Percentiles rank a stretch among this genome's conserved stretches.
These are phyloP conservation scores for Merluccius polli DNA, from an alignment of 2,797 vertebrate species.

Conservation along the genomic window DNA sequence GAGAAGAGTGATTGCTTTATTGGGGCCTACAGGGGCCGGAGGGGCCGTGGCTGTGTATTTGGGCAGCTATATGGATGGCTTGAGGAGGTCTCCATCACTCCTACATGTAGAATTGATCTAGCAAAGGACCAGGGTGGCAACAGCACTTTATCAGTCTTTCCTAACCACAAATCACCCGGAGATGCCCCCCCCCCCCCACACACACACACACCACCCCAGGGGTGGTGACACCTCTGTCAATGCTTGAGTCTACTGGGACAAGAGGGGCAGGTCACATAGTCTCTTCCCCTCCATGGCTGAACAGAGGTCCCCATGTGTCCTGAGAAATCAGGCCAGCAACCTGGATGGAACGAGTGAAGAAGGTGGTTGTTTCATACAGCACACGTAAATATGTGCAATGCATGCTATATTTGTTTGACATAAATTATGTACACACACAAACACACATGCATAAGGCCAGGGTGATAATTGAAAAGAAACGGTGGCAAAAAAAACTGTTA, in stretches of 20 bases:
- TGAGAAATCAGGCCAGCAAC: conserved; percentile 17
- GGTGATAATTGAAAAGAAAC: conserved; percentile 26
- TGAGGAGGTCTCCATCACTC: conserved; percentile 74
- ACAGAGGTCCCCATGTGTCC: conserved; percentile 46
- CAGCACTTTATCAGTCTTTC: conserved; percentile 74
- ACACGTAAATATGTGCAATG: too few relatives aligned
- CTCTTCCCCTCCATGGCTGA: conserved; percentile 21
- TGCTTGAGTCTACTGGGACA: conserved; percentile 55
- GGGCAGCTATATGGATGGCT: conserved; percentile 75
- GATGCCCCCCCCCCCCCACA: conserved; percentile 42
- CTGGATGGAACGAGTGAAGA: neutral
- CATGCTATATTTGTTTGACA: too few relatives aligned
- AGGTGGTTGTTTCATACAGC: too few relatives aligned
- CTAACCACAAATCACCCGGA: conserved; percentile 68
- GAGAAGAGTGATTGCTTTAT: conserved; percentile 74
- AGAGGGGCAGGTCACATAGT: conserved; percentile 52
- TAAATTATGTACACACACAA: too few relatives aligned
- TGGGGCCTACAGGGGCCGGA: conserved; percentile 65
- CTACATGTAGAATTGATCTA: conserved; percentile 75
- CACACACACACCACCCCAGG: conserved; percentile 19
- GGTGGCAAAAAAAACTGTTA: conserved; percentile 18
- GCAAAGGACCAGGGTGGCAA: conserved; percentile 74
- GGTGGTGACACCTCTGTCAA: conserved; percentile 69
- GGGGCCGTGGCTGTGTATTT: conserved; percentile 66
- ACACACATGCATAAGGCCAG: neutral